These are phyloP conservation scores for Crax fasciolata DNA, from an alignment of 2,797 vertebrate species.

Conservation along the genomic window DNA sequence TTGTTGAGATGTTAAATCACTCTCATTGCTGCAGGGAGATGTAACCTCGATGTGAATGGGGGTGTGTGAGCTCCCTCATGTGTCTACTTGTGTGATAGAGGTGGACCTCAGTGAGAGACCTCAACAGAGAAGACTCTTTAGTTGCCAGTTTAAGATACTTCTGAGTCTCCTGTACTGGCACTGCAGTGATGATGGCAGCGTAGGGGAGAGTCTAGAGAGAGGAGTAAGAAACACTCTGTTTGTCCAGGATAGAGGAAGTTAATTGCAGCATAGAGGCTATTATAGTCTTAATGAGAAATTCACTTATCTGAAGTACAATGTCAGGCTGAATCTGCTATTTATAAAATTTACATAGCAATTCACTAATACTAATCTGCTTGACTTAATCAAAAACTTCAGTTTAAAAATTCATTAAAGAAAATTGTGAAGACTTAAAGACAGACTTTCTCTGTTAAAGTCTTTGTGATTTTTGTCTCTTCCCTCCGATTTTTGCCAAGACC, in stretches of 20 bases:
- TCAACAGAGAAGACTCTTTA: background rate
- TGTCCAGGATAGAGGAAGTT: background rate
- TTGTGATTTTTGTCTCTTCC: background rate
- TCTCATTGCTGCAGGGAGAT: background rate
- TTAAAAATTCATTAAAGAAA: background rate
- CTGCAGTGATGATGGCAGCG: background rate
- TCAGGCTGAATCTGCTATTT: background rate
- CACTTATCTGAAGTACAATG: background rate
- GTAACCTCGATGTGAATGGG: conserved; percentile 45
- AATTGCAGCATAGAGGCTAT: conserved; percentile 2
- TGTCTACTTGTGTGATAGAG: conserved; percentile 67
- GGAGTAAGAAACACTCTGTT: background rate
- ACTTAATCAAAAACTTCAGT: background rate
- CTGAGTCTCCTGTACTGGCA: background rate
- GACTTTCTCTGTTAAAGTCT: background rate
- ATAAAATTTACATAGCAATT: background rate
- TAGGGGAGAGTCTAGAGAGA: background rate
- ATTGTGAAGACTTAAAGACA: background rate
- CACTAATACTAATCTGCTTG: background rate
- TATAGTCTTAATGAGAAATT: conserved; percentile 7
- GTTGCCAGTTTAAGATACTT: background rate
- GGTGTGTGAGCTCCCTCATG: conserved; percentile 77
- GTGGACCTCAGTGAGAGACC: conserved; percentile 8
- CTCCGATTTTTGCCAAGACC: background rate
- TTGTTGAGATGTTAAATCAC: background rate